These are phyloP conservation scores for Chrysodeixis includens DNA, from an alignment of 2,888 invertebrate genomes.

Conservation along the genomic window DNA sequence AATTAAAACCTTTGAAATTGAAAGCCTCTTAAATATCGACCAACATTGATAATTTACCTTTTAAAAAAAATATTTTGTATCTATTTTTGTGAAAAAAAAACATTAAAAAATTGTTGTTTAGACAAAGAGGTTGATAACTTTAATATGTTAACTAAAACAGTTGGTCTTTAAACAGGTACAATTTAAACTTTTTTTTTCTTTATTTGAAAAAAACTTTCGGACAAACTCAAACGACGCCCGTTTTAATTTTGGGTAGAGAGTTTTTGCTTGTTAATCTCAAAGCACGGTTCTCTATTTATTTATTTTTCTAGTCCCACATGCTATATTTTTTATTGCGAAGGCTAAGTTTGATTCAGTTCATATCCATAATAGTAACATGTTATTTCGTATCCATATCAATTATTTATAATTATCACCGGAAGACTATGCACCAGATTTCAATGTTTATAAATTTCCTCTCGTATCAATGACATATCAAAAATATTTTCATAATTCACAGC, in stretches of 20 bases:
- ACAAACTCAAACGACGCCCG: no score
- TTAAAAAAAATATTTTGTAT: no score
- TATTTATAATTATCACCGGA: neutral
- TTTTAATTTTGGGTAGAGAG: neutral
- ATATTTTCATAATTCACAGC: neutral
- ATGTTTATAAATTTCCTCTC: neutral
- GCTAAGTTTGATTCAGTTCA: neutral
- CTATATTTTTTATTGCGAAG: neutral
- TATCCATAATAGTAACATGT: neutral
- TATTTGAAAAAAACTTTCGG: neutral
- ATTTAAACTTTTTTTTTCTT: neutral
- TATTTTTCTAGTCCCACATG: neutral
- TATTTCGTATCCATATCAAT: neutral
- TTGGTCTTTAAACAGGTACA: neutral
- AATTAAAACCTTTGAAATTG: no score
- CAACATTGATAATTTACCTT: no score
- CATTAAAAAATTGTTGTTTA: no score
- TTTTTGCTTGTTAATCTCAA: neutral
- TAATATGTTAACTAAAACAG: no score
- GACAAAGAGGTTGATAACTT: no score
- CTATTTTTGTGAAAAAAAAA: no score
- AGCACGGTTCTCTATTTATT: neutral
- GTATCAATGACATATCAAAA: neutral
- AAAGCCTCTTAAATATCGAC: no score
- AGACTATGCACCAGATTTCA: neutral